A percentile compares a stretch with the other conserved stretches of the same genome.
Evolutionary conservation across 2,113 vertebrate genomes (phyloP).

Genomic region (Machaerirhynchus nigripectus): DNA sequence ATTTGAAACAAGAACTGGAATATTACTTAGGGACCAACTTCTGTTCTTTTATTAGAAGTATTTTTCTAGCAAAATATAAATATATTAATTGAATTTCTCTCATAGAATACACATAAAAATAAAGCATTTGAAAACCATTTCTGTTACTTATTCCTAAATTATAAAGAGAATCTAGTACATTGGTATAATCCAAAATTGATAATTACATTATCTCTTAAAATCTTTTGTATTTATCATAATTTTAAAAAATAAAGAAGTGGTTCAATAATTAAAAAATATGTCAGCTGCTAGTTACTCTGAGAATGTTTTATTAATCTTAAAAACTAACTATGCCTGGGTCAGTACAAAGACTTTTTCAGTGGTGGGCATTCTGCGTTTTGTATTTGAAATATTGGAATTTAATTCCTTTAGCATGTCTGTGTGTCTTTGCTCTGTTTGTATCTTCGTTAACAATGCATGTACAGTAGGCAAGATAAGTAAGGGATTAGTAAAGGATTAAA

Average conservation of each 20-base stretch:
- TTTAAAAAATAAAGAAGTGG: neutral
- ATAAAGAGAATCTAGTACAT: neutral
- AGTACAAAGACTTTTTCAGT: neutral
- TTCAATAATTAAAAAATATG: neutral
- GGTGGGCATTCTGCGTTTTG: neutral
- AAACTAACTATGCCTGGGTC: neutral
- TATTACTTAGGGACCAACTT: neutral
- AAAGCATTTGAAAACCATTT: neutral
- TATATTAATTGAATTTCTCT: neutral
- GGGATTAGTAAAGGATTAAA: slow-evolving; percentile 47
- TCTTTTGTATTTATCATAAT: neutral
- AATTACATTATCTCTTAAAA: neutral
- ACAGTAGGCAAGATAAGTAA: slow-evolving; percentile 45
- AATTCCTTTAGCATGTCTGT: neutral
- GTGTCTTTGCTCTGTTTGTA: neutral
- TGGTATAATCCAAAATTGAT: neutral
- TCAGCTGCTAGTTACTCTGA: neutral
- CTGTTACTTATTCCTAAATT: neutral
- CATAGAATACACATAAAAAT: neutral
- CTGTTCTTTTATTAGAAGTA: neutral
- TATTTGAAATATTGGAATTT: neutral
- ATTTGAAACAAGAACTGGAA: neutral
- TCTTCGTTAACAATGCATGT: slow-evolving; percentile 26
- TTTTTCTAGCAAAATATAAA: neutral
- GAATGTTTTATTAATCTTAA: neutral